Evolutionary conservation across 1,140 invertebrate species (phyloP), one percentile per base, ranked within the genome.

Genomic region (Portunus trituberculatus): DNA sequence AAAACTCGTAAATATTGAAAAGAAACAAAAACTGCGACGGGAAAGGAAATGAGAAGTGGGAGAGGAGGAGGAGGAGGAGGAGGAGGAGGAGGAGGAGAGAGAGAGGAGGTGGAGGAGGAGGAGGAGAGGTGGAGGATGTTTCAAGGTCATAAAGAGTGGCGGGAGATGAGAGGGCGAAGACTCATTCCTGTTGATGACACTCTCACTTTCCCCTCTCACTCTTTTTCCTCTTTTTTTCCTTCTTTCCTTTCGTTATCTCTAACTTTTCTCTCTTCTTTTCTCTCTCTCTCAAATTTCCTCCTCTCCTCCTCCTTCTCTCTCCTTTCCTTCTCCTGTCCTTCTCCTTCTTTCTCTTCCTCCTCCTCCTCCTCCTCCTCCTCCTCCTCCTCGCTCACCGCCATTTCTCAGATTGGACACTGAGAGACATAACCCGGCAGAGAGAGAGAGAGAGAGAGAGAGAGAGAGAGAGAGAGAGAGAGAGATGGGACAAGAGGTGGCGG

Each of bases 371-470:
- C 84, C n/a, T n/a, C n/a, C 84, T 86, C 84, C n/a, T n/a, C n/a
- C 84, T 86, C 84, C n/a, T n/a, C n/a, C 84, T 86, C 84, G 10
- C 84, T 86, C 84, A 16, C 84, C 12, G 12, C 32, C 84, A 86
- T 86, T 86, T 86, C 12, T 39, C 84, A 12, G 32, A 86, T 86
- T 29, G 32, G 28, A 86, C 84, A 86, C 84, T 28, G 84, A 86
- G 32, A 6, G 28, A 31, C 12, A 31, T 86, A 14, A 86, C 28
- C 32, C 12, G 10, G 84, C 32, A 25, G 76, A 29, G 25, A 29
- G 76, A 29, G 25, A 39, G 39, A 39, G 39, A 39, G 39, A 39
- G 39, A 39, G 39, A 39, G 39, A 39, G 39, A 39, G 39, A 39
- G 39, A 39, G 39, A 39, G 39, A 39, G 39, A 39, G 39, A 39